Evolutionary conservation across 1,140 invertebrate species (phyloP), one percentile per base, ranked within the genome.

Genomic region (Rhynchophorus ferrugineus): DNA sequence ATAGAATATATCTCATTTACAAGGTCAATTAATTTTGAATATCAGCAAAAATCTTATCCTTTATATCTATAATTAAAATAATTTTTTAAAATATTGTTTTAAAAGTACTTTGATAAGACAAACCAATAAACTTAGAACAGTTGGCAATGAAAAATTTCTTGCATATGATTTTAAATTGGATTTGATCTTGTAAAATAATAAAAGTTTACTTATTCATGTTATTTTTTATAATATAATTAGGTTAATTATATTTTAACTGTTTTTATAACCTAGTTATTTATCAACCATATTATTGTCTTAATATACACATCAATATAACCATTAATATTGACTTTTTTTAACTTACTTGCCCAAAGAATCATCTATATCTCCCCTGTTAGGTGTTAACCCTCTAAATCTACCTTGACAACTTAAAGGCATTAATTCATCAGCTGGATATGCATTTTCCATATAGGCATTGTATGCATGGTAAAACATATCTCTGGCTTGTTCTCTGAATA

Each of bases 381-480:
- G 82, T 48, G 92, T 89, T 17, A 85, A 77, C 3, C 87, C 89
- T 60, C 94, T 74, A 70, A 85, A 95, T 44, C 95, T 74, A 33
- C 94, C 95, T 67, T 88, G 84, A 71, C 95, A 99, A 67, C 87
- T 93, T 18, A 99, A 74, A 1, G 95, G 95, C 94, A 98, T 97
- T 37, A 99, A 73, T 73, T 98, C 95, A 79, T 99, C 95, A 19
- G 94, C 94, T 50, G 95, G 95, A 76, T 91, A 98, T 13, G 95
- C 95, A 79, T 97, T 89, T 58, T 89, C 81, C 92, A 98, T 97
- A 61, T 98, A 98, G 16, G 90, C 87, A 64, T 85, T 79, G 69
- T 95, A 98, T n/a, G 90, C 94, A 80, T 98, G 95, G 72, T 93
- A 91, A 71, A 98, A 97, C 92, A 97, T 95, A 63, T 91, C 87